phyloP scores from a whole-genome alignment of 1,140 invertebrate genomes.

The Ceratina australensis region DNA sequence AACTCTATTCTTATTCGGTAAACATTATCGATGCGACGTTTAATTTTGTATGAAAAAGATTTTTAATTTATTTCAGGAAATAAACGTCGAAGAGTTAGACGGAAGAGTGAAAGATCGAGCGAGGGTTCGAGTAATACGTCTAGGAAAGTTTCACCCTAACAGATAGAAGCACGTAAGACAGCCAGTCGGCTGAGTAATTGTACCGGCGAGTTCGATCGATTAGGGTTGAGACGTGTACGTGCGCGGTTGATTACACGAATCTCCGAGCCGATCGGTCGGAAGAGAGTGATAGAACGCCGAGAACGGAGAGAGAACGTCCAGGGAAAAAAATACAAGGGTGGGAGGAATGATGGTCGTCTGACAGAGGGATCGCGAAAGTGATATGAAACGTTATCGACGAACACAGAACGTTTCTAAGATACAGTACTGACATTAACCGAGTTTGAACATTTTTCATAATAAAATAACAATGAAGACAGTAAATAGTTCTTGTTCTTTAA shows the following conservation, averaged over 20 bases:
- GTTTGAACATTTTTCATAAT: too few species aligned
- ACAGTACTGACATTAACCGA: background rate
- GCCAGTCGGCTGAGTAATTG: slow-evolving; percentile 43
- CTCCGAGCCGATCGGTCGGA: slow-evolving; percentile 51
- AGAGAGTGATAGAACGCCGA: slow-evolving; percentile 48
- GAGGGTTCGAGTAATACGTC: background rate
- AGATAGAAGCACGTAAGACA: slow-evolving; percentile 41
- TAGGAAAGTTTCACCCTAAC: background rate
- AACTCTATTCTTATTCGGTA: background rate
- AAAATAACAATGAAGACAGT: too few species aligned
- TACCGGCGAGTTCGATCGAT: slow-evolving; percentile 56
- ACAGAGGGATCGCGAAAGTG: background rate
- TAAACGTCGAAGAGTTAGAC: background rate
- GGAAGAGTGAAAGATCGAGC: background rate
- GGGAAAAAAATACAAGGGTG: slow-evolving; percentile 21
- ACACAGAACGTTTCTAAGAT: background rate
- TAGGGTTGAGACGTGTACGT: slow-evolving; percentile 36
- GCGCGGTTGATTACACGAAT: slow-evolving; percentile 54
- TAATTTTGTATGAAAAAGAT: too few species aligned
- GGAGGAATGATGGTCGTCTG: background rate
- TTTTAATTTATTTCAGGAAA: background rate
- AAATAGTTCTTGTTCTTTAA: too few species aligned
- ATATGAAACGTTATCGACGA: background rate
- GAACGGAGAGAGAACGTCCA: slow-evolving; percentile 13
- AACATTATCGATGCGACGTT: too few species aligned